These are phyloP conservation scores for Misgurnus anguillicaudatus DNA, from an alignment of 2,113 vertebrate genomes.

Conservation along the genomic window DNA sequence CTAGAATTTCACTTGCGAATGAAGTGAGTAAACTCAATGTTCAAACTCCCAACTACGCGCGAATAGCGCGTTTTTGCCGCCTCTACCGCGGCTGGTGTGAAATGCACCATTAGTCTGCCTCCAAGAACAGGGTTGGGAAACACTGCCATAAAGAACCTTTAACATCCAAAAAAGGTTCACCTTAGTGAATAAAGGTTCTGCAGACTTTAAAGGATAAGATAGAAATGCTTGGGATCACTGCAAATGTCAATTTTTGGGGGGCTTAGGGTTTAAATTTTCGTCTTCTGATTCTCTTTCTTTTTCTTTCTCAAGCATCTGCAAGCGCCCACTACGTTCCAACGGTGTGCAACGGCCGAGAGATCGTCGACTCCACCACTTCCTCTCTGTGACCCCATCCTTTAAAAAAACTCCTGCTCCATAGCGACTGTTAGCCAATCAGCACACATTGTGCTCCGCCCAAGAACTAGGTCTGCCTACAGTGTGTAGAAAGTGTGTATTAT, in stretches of 20 bases:
- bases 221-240: neutral
- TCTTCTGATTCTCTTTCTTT: constrained; percentile 23
- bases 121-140: no score
- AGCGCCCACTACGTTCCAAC: constrained; percentile 87
- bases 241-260: neutral
- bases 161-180: no score
- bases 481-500: constrained; percentile 91
- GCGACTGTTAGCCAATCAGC: constrained; percentile 87
- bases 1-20: no score
- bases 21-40: no score
- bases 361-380: constrained; percentile 98
- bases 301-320: constrained; percentile 82
- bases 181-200: no score
- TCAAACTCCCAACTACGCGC: no score
- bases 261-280: neutral
- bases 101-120: no score
- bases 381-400: constrained; percentile 83
- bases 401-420: constrained; percentile 65
- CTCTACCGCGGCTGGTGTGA: no score
- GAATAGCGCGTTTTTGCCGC: no score
- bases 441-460: constrained; percentile 73
- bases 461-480: constrained; percentile 67
- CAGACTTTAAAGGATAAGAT: no score
- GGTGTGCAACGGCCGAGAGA: constrained; percentile 95
- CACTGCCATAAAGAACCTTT: no score